phyloP scores from a whole-genome alignment of 2,113 vertebrate species.

The Otolemur garnettii region DNA sequence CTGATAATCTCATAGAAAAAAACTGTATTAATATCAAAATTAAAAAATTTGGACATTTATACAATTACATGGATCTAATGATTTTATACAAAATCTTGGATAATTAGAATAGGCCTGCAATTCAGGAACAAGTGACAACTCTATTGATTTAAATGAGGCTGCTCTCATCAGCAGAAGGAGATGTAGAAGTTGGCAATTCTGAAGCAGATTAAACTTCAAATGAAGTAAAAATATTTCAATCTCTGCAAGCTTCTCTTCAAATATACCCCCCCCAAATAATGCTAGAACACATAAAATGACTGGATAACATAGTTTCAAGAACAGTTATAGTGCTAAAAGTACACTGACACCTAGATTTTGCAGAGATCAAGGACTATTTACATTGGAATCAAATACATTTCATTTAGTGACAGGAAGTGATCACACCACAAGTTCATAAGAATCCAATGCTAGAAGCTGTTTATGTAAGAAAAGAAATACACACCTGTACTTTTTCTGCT shows the following conservation, averaged over 20 bases:
- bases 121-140: slow-evolving; percentile 25
- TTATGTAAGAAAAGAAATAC: slow-evolving; percentile 52
- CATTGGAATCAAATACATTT: slow-evolving; percentile 65
- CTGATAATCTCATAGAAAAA: slow-evolving; percentile 56
- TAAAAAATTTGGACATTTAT: neutral
- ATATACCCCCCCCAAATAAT: slow-evolving; percentile 8
- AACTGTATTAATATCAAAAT: no score
- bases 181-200: neutral
- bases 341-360: slow-evolving; percentile 36
- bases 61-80: slow-evolving; percentile 38
- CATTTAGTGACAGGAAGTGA: neutral
- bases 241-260: slow-evolving; percentile 30
- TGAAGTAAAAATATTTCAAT: slow-evolving; percentile 42
- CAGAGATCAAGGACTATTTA: slow-evolving; percentile 44
- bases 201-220: slow-evolving; percentile 40
- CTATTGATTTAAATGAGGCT: neutral
- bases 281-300: slow-evolving; percentile 38
- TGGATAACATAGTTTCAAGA: neutral
- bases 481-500: slow-evolving; percentile 99
- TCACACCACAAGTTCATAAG: neutral
- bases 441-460: neutral
- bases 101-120: neutral
- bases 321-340: slow-evolving; percentile 2
- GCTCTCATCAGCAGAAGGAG: neutral
- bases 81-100: slow-evolving; percentile 30